phyloP scores from a whole-genome alignment of 2,797 vertebrate genomes.

The Lutjanus campechanus region DNA sequence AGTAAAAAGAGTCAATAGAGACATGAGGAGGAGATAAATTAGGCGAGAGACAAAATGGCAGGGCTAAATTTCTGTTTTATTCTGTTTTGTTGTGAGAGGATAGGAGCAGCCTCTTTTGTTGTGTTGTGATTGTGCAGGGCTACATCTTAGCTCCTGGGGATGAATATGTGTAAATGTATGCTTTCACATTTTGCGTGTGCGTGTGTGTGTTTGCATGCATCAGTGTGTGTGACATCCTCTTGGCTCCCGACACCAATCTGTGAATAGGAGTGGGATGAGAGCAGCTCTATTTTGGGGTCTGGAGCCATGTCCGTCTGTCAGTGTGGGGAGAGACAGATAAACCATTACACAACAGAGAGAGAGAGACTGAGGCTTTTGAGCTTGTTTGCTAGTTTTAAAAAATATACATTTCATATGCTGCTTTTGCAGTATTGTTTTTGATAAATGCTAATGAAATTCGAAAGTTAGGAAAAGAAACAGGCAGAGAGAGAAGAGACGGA shows the following conservation, averaged over 20 bases:
- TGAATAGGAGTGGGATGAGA: conserved; percentile 69
- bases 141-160: not conserved
- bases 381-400: conserved; percentile 19
- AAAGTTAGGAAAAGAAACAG: not conserved
- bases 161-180: not conserved
- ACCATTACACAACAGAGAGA: conserved; percentile 17
- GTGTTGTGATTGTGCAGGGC: conserved; percentile 1
- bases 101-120: not conserved
- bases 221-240: conserved; percentile 36
- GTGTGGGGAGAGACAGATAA: conserved; percentile 54
- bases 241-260: conserved; percentile 41
- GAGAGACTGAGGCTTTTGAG: conserved; percentile 12
- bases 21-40: conserved; percentile 16
- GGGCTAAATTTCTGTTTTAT: conserved; percentile 15
- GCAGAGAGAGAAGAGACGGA: not conserved
- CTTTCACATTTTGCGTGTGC: not conserved
- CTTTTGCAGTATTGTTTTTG: not conserved
- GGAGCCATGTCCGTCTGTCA: conserved; percentile 55
- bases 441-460: conserved; percentile 15
- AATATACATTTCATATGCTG: not conserved
- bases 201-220: not conserved
- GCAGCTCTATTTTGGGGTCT: conserved; percentile 63
- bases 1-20: conserved; percentile 8
- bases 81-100: not conserved
- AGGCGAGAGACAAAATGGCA: not conserved